Evolutionary conservation across 2,113 vertebrate species (phyloP).

Genomic region (chimpanzee (Pan troglodytes)): NHGRI_mPanTro3-v2.1_pri NC_072403.2:163844001-163844500

Average conservation of each 20-base stretch:
- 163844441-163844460: not conserved
- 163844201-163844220: not conserved
- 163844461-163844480: not conserved
- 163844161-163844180: not conserved
- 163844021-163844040: not conserved
- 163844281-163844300: not conserved
- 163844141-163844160: not conserved
- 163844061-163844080: not conserved
- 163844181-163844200: not conserved
- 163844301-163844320: not conserved
- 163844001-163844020: not conserved
- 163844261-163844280: not conserved
- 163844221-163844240: not conserved
- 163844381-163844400: not conserved
- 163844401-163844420: not conserved
- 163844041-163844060: slow-evolving; percentile 14
- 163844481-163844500: not conserved
- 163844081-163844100: not conserved
- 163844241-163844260: not conserved
- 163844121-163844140: not conserved
- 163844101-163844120: not conserved
- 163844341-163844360: not conserved
- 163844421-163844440: not conserved
- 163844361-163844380: not conserved
- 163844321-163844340: not conserved